Base-by-base conservation (phyloP, 2,113 vertebrate species). In the Mesocricetus auratus region DNA sequence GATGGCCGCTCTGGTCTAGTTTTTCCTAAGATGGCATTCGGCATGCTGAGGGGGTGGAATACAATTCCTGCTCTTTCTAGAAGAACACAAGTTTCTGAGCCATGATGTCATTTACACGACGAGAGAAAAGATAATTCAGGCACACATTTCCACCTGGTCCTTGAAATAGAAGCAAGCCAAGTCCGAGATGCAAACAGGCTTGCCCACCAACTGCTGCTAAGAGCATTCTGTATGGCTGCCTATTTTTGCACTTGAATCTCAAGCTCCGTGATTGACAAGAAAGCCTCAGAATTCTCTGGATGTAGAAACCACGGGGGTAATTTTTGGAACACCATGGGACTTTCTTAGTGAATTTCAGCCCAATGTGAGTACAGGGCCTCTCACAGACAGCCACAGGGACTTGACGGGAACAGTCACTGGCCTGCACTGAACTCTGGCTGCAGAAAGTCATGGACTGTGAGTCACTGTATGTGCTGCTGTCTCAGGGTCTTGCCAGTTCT, bases 11-110 rank as follows among this genome's bases (percentile, higher is more conserved):
- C 62, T 16, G 24, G 53, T 39, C 24, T 0, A 0, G 26, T n/a
- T 87, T n/a, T 86, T 31, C 85, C 91, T 97, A 97, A 98, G 90
- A 96, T 66, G 89, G 95, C 1, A 10, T 75, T 81, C 36, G 33
- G 75, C 21, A 15, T 42, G 12, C 29, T 22, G 73, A 21, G 53
- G 47, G 16, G 11, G 42, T 6, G 69, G 42, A 36, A 71, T 12
- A 39, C n/a, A 64, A 1, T 56, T 5, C 31, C 22, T 69, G 15
- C 64, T 83, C 56, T 92, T 74, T 88, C 31, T 33, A 24, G n/a
- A 74, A 21, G 11, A 62, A 31, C 22, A 36, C 19, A 50, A 66
- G 29, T 47, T 73, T 83, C 68, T 29, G 0, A 5, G 22, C 22
- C 83, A 21, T 4, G 3, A 21, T 26, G 60, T n/a, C 74, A 26